These are phyloP conservation scores for Empis livida DNA, from an alignment of 2,888 invertebrate species.

Conservation along the genomic window DNA sequence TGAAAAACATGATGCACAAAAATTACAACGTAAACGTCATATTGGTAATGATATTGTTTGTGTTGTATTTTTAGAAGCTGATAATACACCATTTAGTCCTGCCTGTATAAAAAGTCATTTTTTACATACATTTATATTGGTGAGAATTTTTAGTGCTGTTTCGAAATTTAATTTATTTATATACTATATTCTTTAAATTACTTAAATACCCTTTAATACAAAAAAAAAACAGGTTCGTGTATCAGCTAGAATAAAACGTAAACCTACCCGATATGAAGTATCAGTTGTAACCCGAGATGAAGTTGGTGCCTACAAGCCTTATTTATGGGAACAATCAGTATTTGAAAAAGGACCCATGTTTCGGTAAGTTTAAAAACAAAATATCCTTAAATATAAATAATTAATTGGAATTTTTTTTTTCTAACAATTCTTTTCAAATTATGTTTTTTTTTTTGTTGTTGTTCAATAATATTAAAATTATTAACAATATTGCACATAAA, in stretches of 20 bases:
- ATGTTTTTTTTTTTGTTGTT: neutral
- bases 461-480: neutral
- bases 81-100: slow-evolving; percentile 84
- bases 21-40: slow-evolving; percentile 83
- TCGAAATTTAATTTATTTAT: no score
- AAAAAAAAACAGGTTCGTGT: slow-evolving; percentile 52
- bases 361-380: slow-evolving; percentile 39
- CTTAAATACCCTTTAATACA: neutral
- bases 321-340: slow-evolving; percentile 88
- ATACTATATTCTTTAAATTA: neutral
- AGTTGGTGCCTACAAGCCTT: slow-evolving; percentile 91
- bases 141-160: slow-evolving; percentile 8
- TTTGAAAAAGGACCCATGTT: slow-evolving; percentile 93
- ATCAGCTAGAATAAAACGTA: slow-evolving; percentile 72
- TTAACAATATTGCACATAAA: neutral
- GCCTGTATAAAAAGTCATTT: slow-evolving; percentile 92
- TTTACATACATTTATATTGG: slow-evolving; percentile 81
- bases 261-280: slow-evolving; percentile 80
- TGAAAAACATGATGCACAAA: slow-evolving; percentile 85
- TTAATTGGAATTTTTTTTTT: neutral
- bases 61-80: slow-evolving; percentile 86
- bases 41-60: slow-evolving; percentile 93
- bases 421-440: neutral
- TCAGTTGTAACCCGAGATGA: slow-evolving; percentile 89
- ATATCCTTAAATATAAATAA: neutral